Evolutionary conservation across 2,888 invertebrate species (phyloP), one percentile per base, ranked within the genome.

Genomic region (Synanthedon formicaeformis): DNA sequence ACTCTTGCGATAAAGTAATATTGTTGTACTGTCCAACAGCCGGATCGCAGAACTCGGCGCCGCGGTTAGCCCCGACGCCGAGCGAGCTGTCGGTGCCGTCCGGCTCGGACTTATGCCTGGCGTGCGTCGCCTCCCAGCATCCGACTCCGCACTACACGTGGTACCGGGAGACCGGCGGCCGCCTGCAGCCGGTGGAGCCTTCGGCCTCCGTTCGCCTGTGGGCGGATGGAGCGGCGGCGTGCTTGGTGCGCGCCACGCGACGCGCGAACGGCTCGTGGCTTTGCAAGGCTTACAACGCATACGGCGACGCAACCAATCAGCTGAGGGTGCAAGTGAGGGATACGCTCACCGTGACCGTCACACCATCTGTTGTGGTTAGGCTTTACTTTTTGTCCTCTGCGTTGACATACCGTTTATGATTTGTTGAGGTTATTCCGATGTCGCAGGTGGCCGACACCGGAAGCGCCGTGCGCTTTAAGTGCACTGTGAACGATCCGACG

Each of bases 191-290:
- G 4, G 50, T 40, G 14, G 49, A 14, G 12, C 14, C 58, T 91
- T 92, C 70, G 85, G 87, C 8, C 91, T 91, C 27, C 8, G 73
- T 85, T 54, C 93, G 93, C 88, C 78, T 88, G 60, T 94, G 94
- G 93, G 73, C 91, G 67, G 89, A 90, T 50, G 93, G 93, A 41
- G 87, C 90, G 56, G 94, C 93, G 80, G 88, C 90, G 59, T 94
- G 94, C 75, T 85, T 90, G 56, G 89, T 89, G 48, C 90, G 89
- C 63, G 92, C 91, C 65, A 78, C 86, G 3, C 90, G 90, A 3
- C 75, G 85, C 52, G 90, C 90, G 65, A 87, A 88, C 27, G 93
- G 93, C 41, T 83, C 89, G 51, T 94, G 93, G 88, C 89, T 91
- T 53, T 94, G 94, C 77, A 90, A 90, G 62, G 92, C 91, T 8